Conservation (phyloP, 2,797 vertebrate genomes). For the Rachycentron canadum region DNA sequence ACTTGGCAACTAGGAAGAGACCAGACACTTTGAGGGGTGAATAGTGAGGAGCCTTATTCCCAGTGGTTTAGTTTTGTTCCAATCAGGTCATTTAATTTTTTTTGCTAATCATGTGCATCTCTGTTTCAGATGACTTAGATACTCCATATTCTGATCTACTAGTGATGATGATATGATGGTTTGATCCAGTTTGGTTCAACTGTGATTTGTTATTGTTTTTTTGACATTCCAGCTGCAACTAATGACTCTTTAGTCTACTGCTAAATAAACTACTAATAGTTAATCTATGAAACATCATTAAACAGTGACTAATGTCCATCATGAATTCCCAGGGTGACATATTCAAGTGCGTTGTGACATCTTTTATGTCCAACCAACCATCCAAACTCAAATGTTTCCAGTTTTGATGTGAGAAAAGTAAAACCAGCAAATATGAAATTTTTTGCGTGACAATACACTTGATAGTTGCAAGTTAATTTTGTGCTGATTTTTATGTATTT, state of each 20-base stretch:
- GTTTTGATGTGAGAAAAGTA: neutral
- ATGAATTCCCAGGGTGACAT: neutral
- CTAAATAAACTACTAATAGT: too few species aligned
- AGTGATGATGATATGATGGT: neutral
- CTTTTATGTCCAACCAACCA: neutral
- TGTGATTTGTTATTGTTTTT: neutral
- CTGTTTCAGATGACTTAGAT: neutral
- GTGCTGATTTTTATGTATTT: too few species aligned
- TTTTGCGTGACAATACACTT: neutral
- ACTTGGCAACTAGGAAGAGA: slow-evolving; percentile 51
- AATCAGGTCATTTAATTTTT: too few species aligned
- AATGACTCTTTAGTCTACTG: too few species aligned
- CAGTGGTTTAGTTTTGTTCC: too few species aligned
- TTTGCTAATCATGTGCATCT: neutral
- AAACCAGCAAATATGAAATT: neutral
- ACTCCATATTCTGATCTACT: neutral
- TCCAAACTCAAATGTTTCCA: neutral
- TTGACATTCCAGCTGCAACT: neutral
- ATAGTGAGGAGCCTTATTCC: slow-evolving; percentile 14
- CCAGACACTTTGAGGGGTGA: slow-evolving; percentile 31
- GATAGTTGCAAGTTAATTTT: neutral
- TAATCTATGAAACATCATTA: neutral
- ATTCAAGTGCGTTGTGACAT: neutral
- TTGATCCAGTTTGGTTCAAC: neutral
- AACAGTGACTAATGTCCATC: neutral